Evolutionary conservation across 1,140 invertebrate genomes (phyloP).

Genomic region (Cotesia typhae): DNA sequence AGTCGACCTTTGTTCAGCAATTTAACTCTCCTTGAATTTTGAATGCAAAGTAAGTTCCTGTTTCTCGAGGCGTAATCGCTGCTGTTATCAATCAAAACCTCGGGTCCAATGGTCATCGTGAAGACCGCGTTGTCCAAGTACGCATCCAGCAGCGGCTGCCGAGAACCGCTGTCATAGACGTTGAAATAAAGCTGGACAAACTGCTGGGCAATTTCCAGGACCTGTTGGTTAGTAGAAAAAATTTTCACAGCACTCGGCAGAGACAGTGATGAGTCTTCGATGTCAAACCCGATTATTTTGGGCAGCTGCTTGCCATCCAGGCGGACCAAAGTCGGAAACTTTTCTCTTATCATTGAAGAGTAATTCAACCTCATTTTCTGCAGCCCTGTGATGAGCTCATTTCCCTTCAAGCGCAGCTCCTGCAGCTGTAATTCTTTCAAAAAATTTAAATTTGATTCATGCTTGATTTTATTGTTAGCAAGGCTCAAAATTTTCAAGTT

Average conservation of each 20-base stretch:
- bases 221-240: slow-evolving; percentile 73
- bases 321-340: slow-evolving; percentile 82
- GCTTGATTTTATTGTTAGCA: slow-evolving; percentile 81
- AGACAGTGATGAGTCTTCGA: slow-evolving; percentile 63
- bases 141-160: slow-evolving; percentile 81
- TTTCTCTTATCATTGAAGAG: slow-evolving; percentile 84
- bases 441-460: slow-evolving; percentile 70
- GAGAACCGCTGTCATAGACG: slow-evolving; percentile 83
- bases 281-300: slow-evolving; percentile 82
- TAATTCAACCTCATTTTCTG: slow-evolving; percentile 71
- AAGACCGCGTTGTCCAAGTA: slow-evolving; percentile 87
- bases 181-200: slow-evolving; percentile 86
- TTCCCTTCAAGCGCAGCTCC: slow-evolving; percentile 81
- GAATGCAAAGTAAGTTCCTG: slow-evolving; percentile 77
- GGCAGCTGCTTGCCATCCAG: slow-evolving; percentile 83
- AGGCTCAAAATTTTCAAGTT: slow-evolving; percentile 83
- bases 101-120: slow-evolving; percentile 68
- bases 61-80: slow-evolving; percentile 75
- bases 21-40: slow-evolving; percentile 69
- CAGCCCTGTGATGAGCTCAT: slow-evolving; percentile 77
- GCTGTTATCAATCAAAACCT: slow-evolving; percentile 63
- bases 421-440: slow-evolving; percentile 76
- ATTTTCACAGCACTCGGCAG: slow-evolving; percentile 74
- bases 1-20: slow-evolving; percentile 77
- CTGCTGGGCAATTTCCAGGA: slow-evolving; percentile 74